phyloP scores from a whole-genome alignment of 2,797 vertebrate genomes.

The Anguilla obscura region DNA sequence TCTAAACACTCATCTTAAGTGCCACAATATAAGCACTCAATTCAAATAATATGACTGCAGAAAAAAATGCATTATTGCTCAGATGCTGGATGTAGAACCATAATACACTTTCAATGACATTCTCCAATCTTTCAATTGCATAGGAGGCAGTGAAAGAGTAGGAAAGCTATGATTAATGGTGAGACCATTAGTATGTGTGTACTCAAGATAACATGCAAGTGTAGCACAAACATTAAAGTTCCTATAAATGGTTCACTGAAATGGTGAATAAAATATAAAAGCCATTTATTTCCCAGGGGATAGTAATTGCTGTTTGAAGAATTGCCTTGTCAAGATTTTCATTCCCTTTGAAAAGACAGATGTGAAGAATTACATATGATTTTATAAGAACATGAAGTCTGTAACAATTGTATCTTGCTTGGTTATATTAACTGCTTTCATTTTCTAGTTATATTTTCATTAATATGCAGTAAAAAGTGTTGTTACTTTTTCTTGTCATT shows the following conservation, averaged over 20 bases:
- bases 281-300: conserved; percentile 17
- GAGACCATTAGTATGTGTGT: conserved; percentile 9
- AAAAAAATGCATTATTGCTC: not conserved
- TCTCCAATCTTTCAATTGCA: not conserved
- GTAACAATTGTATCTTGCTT: not conserved
- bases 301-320: conserved; percentile 22
- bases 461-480: not conserved
- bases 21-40: not conserved
- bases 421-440: not conserved
- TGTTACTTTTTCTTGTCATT: not conserved
- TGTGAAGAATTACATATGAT: not conserved
- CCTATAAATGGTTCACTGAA: conserved; percentile 12
- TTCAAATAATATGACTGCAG: not conserved
- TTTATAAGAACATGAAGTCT: conserved; percentile 51
- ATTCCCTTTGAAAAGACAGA: conserved; percentile 1
- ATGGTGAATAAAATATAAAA: conserved; percentile 13
- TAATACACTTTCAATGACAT: not conserved
- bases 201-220: conserved; percentile 23
- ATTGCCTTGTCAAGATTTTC: conserved; percentile 14
- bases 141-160: not conserved
- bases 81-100: not conserved
- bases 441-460: not conserved
- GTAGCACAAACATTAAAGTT: conserved; percentile 16
- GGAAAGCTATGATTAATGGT: conserved; percentile 3
- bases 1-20: not conserved